Conservation (phyloP, 2,888 invertebrate species). For the Eupelmus urozonus region DNA sequence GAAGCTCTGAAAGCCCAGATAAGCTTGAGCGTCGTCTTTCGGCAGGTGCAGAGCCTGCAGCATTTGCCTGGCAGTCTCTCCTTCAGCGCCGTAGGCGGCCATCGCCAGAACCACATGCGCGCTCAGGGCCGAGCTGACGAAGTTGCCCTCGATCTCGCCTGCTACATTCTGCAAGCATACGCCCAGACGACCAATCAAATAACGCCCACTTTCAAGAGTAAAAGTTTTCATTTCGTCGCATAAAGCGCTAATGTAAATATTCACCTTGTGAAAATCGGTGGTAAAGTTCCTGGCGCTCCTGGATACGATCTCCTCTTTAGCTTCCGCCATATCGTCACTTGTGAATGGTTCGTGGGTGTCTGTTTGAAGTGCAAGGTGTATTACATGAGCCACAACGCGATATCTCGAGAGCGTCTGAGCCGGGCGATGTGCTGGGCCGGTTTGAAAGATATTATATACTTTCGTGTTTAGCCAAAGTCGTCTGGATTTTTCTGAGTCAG, state of each 20-base stretch:
- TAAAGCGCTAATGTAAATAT: background rate
- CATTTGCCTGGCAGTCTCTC: slow-evolving; percentile 66
- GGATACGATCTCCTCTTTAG: background rate
- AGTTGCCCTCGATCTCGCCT: slow-evolving; percentile 61
- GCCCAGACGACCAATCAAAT: no score
- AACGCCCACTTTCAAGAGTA: background rate
- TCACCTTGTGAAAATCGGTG: slow-evolving; percentile 33
- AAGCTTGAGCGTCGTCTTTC: slow-evolving; percentile 54
- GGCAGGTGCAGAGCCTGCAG: slow-evolving; percentile 64
- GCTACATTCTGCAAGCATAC: slow-evolving; percentile 62
- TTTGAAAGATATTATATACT: no score
- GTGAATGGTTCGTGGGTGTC: no score
- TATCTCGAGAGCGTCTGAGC: no score
- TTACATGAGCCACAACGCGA: no score
- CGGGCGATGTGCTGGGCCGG: no score
- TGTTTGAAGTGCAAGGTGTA: no score
- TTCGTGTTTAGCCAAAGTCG: no score
- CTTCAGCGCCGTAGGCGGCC: slow-evolving; percentile 67
- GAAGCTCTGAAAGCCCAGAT: slow-evolving; percentile 64
- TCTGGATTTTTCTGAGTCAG: no score
- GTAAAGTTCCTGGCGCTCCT: slow-evolving; percentile 21
- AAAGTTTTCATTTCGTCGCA: background rate
- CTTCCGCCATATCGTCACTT: no score
- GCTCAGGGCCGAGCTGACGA: slow-evolving; percentile 72
- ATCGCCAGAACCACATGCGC: slow-evolving; percentile 71